phyloP scores from a whole-genome alignment of 2,888 invertebrate genomes.

The Ischnus inquisitorius region DNA sequence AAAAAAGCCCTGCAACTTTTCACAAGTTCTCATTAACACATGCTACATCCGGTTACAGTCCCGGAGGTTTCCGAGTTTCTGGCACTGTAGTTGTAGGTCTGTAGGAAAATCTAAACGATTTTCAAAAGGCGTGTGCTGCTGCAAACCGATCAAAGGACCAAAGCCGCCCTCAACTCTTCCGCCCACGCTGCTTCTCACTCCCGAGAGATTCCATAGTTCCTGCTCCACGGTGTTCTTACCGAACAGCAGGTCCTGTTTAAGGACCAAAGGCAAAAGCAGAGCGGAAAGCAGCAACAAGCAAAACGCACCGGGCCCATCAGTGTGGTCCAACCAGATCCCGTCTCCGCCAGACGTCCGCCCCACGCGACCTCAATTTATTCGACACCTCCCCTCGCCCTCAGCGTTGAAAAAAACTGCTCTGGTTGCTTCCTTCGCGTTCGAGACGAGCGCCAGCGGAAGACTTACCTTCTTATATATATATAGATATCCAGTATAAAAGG shows the following conservation, averaged over 20 bases:
- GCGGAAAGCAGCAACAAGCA: slow-evolving; percentile 44
- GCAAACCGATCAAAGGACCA: slow-evolving; percentile 69
- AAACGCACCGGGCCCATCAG: slow-evolving; percentile 69
- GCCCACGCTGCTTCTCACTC: slow-evolving; percentile 64
- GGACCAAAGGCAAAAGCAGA: slow-evolving; percentile 38
- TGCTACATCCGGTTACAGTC: slow-evolving; percentile 73
- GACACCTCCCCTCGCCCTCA: slow-evolving; percentile 85
- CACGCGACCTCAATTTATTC: slow-evolving; percentile 85
- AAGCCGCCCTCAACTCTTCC: slow-evolving; percentile 73
- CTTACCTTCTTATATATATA: slow-evolving; percentile 11
- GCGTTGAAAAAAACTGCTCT: slow-evolving; percentile 76
- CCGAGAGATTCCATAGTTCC: slow-evolving; percentile 69
- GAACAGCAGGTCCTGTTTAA: slow-evolving; percentile 29
- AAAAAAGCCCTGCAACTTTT: slow-evolving; percentile 33
- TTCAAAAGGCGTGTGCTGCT: slow-evolving; percentile 56
- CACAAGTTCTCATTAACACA: slow-evolving; percentile 67
- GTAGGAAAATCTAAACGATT: slow-evolving; percentile 65
- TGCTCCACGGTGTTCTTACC: slow-evolving; percentile 56
- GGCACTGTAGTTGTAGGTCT: slow-evolving; percentile 36
- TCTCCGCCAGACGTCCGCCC: slow-evolving; percentile 82
- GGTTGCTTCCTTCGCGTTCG: slow-evolving; percentile 65
- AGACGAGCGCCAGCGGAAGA: slow-evolving; percentile 42
- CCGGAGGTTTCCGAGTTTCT: slow-evolving; percentile 72
- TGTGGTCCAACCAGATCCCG: slow-evolving; percentile 76
- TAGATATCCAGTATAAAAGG: slow-evolving; percentile 13